Evolutionary conservation across 1,140 invertebrate genomes (phyloP), one percentile per base, ranked within the genome.

Genomic region (Drepana arcuata): DNA sequence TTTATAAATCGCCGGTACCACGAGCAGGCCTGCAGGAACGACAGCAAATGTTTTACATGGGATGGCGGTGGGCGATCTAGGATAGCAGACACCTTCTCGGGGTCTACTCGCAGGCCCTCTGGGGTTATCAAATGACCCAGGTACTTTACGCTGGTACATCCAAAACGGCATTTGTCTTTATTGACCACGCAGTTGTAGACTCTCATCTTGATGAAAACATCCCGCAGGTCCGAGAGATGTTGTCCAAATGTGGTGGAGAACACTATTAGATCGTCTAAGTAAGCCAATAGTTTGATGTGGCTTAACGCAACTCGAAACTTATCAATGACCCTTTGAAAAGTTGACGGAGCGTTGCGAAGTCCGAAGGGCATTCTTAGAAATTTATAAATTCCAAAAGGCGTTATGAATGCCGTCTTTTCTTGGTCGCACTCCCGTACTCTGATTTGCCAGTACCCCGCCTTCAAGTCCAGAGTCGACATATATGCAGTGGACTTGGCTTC

Each of bases 301-400:
- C 16, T 10, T 1, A 41, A 14, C 7, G 25, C 10, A 18, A 36
- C 39, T 10, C 28, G 14, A 13, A 41, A 30, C 14, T 36, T 10
- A 14, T 48, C 47, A 2, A 45, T 37, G 14, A 51, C 1, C 4
- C 48, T 28, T 12, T 50, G 48, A n/a, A 47, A 52, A 1, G 48
- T 43, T 7, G 34, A 39, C 0, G 39, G 42, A 7, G 48, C 48
- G 16, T 52, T 79, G 33, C 65, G 66, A 0, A 84, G 35, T 0
- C 82, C 80, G 42, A 80, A 84, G 1, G 78, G 72, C 70, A 84
- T 75, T 29, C 72, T 25, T 2, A 45, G 25, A 31, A 75, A 85
- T 36, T 74, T 63, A 28, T 64, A 52, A 1, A 49, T 29, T 0
- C 77, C 77, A 21, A 74, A 69, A 2, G 65, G 66, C 1, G 65